Evolutionary conservation across 2,113 vertebrate genomes (phyloP), one percentile per base, ranked within the genome.

Genomic region (Pterocles burchelli): DNA sequence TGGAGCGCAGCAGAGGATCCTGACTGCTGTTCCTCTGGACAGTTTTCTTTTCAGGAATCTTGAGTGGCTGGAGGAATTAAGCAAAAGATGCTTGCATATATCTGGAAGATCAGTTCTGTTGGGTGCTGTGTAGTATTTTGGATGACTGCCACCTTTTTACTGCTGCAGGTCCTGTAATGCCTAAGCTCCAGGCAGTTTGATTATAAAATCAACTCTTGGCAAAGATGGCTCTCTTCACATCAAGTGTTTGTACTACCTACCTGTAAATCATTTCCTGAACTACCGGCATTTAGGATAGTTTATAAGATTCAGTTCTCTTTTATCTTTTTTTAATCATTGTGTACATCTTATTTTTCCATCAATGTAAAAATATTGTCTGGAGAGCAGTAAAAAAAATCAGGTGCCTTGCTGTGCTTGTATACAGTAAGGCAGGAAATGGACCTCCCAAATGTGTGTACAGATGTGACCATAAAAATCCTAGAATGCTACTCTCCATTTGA

Each of bases 391-490:
- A 88, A 70, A 70, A 49, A 57, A 57, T 70, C 73, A 85, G 73
- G 61, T 93, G 61, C n/a, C 76, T 92, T 57, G 4, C 52, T 78
- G 59, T 81, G 79, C 88, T 88, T 94, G 85, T 86, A 65, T 79
- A 87, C 25, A 87, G 52, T 45, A 52, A 96, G 45, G 68, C 83
- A 96, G 95, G 61, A 96, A 96, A 81, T 81, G 52, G 86, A 84
- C 73, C 41, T 90, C 66, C 90, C 67, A 65, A 51, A 59, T 71
- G 48, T 41, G n/a, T 65, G 34, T 84, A 59, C 85, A 95, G 88
- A 88, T 96, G 88, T 90, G 95, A 63, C 68, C 72, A 75, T 95
- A 93, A 94, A 96, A 90, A 67, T 84, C 51, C 72, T 92, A 17
- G 33, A 93, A 83, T 51, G 43, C 63, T 68, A 5, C 93, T 94